These are phyloP conservation scores for Arizona elegans DNA, from an alignment of 2,113 vertebrate genomes.

Conservation along the genomic window DNA sequence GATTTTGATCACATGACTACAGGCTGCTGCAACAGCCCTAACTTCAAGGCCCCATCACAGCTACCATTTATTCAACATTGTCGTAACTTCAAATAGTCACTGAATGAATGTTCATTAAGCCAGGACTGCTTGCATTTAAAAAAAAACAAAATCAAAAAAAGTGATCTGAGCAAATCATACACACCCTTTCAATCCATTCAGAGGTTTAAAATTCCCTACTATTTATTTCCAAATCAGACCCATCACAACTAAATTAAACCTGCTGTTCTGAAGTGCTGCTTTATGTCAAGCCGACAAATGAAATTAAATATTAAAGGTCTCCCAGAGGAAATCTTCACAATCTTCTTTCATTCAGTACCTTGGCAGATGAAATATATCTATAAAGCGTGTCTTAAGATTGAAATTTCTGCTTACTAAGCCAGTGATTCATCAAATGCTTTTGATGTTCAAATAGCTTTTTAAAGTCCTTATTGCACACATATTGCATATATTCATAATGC, in stretches of 20 bases:
- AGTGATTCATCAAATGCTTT: conserved; percentile 8
- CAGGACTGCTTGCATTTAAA: neutral
- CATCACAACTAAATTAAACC: neutral
- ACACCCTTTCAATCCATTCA: neutral
- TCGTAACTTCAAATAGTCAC: neutral
- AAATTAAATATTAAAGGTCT: neutral
- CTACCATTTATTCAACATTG: neutral
- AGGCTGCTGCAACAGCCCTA: neutral
- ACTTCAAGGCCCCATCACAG: neutral
- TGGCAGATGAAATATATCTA: neutral
- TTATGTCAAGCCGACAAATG: neutral
- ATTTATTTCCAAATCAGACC: neutral
- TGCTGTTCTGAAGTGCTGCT: neutral
- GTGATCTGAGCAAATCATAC: neutral
- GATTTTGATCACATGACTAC: neutral
- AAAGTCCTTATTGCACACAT: neutral
- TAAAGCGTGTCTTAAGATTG: neutral
- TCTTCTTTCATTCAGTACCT: neutral
- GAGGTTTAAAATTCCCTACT: neutral
- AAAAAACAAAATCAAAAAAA: neutral
- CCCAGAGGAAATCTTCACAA: neutral
- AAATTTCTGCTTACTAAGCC: neutral
- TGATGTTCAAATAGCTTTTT: conserved; percentile 30
- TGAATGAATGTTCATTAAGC: neutral
- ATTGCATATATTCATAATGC: neutral